Evolutionary conservation across 2,113 vertebrate species (phyloP).

Genomic region (Caracal caracal): DNA sequence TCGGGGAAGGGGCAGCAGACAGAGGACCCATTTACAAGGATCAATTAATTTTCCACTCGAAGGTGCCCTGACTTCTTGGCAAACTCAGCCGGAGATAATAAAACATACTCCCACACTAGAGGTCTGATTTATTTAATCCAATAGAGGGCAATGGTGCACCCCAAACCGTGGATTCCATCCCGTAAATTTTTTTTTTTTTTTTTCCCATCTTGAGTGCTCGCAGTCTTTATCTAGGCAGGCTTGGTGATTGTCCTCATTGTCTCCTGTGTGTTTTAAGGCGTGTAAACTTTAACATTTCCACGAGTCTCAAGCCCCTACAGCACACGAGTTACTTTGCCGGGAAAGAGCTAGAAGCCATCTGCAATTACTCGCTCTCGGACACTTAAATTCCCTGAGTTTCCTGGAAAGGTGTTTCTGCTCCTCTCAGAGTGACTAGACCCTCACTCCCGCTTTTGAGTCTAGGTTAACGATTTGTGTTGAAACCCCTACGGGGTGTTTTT

Average conservation of each 20-base stretch:
- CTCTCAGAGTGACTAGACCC: neutral
- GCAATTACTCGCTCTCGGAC: neutral
- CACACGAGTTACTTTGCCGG: neutral
- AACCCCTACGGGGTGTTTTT: neutral
- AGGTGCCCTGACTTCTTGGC: conserved; percentile 12
- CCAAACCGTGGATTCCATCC: neutral
- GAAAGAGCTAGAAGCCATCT: neutral
- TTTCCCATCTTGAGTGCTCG: neutral
- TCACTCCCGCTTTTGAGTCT: neutral
- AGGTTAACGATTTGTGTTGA: neutral
- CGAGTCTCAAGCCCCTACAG: conserved; percentile 31
- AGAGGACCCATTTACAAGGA: neutral
- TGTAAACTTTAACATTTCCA: conserved; percentile 33
- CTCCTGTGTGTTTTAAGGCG: conserved; percentile 33
- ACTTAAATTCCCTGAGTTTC: neutral
- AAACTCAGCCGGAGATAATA: conserved; percentile 28
- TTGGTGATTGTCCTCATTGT: neutral
- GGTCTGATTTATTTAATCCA: conserved; percentile 58
- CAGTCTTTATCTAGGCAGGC: conserved; percentile 24
- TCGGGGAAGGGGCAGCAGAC: neutral
- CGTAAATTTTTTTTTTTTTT: neutral
- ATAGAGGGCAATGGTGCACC: conserved; percentile 55
- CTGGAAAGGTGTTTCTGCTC: neutral
- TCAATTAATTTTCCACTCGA: neutral
- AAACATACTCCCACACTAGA: neutral